A percentile compares a stretch with the other conserved stretches of the same genome.
phyloP scores from a whole-genome alignment of 1,140 invertebrate genomes.

The Aricia agestis region DNA sequence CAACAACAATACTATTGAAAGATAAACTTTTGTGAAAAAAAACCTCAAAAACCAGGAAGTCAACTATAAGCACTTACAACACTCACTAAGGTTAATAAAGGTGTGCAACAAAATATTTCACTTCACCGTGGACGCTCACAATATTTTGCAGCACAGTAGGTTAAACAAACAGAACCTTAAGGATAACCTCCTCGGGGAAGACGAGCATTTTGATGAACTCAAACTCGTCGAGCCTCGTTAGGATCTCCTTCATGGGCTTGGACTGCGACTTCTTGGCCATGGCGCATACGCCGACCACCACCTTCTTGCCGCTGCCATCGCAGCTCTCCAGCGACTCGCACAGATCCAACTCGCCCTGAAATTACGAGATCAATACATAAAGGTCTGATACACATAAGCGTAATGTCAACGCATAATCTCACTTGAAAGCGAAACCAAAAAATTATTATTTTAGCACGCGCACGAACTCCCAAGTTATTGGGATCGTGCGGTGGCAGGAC shows the following conservation, averaged over 20 bases:
- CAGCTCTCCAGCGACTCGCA: constrained; percentile 79
- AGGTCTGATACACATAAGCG: not conserved
- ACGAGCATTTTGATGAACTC: constrained; percentile 96
- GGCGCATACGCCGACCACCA: constrained; percentile 97
- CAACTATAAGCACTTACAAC: no score
- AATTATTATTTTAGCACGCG: no score
- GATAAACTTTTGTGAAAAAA: no score
- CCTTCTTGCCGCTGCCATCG: constrained; percentile 85
- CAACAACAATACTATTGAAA: no score
- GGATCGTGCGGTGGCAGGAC: no score
- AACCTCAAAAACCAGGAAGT: no score
- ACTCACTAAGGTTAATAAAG: not conserved
- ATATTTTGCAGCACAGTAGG: constrained; percentile 10
- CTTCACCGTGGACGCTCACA: not conserved
- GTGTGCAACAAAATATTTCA: not conserved
- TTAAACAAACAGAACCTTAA: constrained; percentile 81
- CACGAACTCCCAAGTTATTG: no score
- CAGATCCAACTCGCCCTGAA: constrained; percentile 84
- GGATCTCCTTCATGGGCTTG: constrained; percentile 99
- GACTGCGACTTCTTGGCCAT: constrained; percentile 99
- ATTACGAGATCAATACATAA: not conserved
- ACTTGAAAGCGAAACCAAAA: not conserved
- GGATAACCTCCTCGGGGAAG: constrained; percentile 95
- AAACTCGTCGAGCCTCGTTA: constrained; percentile 95
- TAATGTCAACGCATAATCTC: no score